Evolutionary conservation across 2,888 invertebrate genomes (phyloP), one percentile per base, ranked within the genome.

Genomic region (Craniophora ligustri): DNA sequence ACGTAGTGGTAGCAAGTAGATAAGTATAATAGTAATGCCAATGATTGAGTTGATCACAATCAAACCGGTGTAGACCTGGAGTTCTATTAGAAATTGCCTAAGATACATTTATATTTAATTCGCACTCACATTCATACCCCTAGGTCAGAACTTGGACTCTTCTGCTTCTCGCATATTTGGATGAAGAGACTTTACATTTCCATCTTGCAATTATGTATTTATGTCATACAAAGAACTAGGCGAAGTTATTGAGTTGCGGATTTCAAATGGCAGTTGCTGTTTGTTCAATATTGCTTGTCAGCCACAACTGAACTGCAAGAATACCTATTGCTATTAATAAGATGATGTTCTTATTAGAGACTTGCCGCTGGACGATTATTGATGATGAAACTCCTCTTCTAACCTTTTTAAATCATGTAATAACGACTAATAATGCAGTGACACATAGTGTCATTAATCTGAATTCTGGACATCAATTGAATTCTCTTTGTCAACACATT

Each of bases 401-500:
- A 26, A 5, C 26, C 26, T n/a, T n/a, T n/a, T 1, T 10, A 26
- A 5, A 26, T 23, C 26, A 26, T n/a, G 26, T n/a, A 26, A n/a
- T n/a, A 5, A 26, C 2, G 10, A 10, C 8, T 23, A 10, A 10
- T 8, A 23, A 23, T 3, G 10, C 4, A n/a, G 0, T 26, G 26
- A n/a, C 26, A 26, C 30, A 34, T 63, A 23, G 40, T 44, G 5
- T 7, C 13, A 30, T 21, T 10, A 5, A 31, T 35, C 15, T 18
- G 8, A 44, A 34, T 34, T 58, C 14, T 35, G 30, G 28, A 16
- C 14, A 32, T 15, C 31, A 42, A 44, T 42, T 34, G 41, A 35
- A 47, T 41, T 5, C 6, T 50, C 75, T 79, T 85, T 84, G 79
- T 84, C 26, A 26, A n/a, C n/a, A n/a, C 26, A 26, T 1, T 26